Percentiles rank a stretch among this genome's conserved stretches.
Conservation (phyloP, 2,113 vertebrate genomes). For the Copsychus sechellarum region DNA sequence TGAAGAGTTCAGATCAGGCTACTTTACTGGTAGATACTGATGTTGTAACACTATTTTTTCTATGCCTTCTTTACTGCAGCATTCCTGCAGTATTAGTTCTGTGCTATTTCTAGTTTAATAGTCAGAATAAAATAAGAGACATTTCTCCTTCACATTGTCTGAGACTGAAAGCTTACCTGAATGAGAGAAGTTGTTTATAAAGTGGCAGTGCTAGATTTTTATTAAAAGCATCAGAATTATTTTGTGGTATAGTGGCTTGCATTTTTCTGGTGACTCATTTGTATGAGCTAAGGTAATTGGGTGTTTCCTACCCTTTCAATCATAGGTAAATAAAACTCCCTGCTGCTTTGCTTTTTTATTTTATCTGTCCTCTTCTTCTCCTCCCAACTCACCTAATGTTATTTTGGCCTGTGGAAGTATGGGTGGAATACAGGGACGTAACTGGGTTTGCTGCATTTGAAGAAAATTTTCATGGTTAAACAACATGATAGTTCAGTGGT, state of each 20-base stretch:
- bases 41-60: not conserved
- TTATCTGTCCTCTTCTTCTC: not conserved
- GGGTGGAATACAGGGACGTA: not conserved
- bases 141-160: not conserved
- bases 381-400: not conserved
- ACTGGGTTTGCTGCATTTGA: not conserved
- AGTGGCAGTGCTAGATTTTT: not conserved
- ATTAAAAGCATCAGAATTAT: not conserved
- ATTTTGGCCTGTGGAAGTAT: not conserved
- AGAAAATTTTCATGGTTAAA: not conserved
- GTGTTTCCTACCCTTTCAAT: not conserved
- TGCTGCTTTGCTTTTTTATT: not conserved
- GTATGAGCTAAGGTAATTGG: not conserved
- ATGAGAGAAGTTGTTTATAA: not conserved
- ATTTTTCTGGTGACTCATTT: not conserved
- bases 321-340: not conserved
- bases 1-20: not conserved
- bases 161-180: not conserved
- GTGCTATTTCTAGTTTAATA: constrained; percentile 26
- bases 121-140: not conserved
- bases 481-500: not conserved
- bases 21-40: not conserved
- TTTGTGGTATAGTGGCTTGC: not conserved
- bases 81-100: not conserved
- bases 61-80: not conserved